Evolutionary conservation across 1,140 invertebrate species (phyloP).

Genomic region (Acromyrmex heyeri): DNA sequence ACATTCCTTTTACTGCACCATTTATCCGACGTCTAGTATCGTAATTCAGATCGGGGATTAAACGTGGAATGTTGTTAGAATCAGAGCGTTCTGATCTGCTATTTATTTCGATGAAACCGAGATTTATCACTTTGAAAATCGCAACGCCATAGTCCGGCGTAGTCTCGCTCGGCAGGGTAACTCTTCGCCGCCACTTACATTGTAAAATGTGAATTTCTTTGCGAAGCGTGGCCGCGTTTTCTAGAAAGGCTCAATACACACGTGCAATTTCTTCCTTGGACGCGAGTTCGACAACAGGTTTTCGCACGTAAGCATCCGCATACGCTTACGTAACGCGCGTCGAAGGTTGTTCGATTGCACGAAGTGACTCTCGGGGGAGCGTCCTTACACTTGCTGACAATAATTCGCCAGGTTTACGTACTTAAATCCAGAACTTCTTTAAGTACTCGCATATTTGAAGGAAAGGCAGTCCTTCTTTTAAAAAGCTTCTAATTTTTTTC

Average conservation of each 20-base stretch:
- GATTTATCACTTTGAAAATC: constrained; percentile 37
- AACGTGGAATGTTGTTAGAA: constrained; percentile 20
- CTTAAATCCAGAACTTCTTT: neutral
- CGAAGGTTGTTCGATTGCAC: constrained; percentile 64
- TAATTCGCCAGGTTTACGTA: neutral
- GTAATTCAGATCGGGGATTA: constrained; percentile 40
- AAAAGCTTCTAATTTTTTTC: neutral
- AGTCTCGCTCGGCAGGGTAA: neutral
- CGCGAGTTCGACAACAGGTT: constrained; percentile 71
- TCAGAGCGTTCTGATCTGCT: neutral
- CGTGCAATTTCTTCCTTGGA: constrained; percentile 66
- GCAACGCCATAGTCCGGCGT: neutral
- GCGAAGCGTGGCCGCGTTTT: constrained; percentile 42
- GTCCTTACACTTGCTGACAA: neutral
- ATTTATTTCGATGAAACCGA: constrained; percentile 28
- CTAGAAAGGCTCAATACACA: constrained; percentile 51
- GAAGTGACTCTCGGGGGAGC: constrained; percentile 14
- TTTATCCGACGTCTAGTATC: neutral
- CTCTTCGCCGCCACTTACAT: neutral
- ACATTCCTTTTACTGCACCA: neutral
- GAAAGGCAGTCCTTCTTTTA: neutral
- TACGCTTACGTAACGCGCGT: constrained; percentile 70
- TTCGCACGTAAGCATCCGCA: constrained; percentile 71
- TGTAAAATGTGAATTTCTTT: constrained; percentile 42
- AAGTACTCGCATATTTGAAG: neutral